Evolutionary conservation across 2,797 vertebrate genomes (phyloP).

Genomic region (Lutjanus argentimaculatus): DNA sequence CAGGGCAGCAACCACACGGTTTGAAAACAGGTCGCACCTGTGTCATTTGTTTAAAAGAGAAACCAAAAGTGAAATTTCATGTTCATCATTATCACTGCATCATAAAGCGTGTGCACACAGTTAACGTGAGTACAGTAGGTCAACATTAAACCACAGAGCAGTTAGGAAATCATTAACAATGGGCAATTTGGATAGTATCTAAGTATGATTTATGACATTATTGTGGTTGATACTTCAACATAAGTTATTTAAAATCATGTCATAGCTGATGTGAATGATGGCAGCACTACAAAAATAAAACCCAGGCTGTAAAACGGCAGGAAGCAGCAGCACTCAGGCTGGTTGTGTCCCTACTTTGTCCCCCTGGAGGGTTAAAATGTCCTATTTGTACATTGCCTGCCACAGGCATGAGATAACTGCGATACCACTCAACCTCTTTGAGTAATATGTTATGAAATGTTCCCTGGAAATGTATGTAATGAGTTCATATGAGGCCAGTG

Average conservation of each 20-base stretch:
- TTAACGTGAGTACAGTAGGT: background rate
- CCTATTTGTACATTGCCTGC: background rate
- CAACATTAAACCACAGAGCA: background rate
- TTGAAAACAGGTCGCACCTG: background rate
- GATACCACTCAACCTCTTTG: background rate
- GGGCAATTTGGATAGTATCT: background rate
- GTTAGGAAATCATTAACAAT: background rate
- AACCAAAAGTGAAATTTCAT: conserved; percentile 2
- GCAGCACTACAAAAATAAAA: background rate
- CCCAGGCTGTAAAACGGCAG: background rate
- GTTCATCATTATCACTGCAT: background rate
- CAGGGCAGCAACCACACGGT: background rate
- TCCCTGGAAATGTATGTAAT: background rate
- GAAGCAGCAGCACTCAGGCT: background rate
- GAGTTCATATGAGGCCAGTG: background rate
- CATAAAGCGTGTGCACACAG: background rate
- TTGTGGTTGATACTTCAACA: background rate
- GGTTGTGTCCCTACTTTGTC: background rate
- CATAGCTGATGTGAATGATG: background rate
- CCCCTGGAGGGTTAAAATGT: conserved; percentile 11
- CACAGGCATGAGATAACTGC: background rate
- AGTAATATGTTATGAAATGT: conserved; percentile 6
- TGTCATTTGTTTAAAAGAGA: background rate
- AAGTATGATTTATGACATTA: background rate
- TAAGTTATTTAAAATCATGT: background rate